Evolutionary conservation across 2,113 vertebrate genomes (phyloP).

Genomic region (Glaucomys volans): DNA sequence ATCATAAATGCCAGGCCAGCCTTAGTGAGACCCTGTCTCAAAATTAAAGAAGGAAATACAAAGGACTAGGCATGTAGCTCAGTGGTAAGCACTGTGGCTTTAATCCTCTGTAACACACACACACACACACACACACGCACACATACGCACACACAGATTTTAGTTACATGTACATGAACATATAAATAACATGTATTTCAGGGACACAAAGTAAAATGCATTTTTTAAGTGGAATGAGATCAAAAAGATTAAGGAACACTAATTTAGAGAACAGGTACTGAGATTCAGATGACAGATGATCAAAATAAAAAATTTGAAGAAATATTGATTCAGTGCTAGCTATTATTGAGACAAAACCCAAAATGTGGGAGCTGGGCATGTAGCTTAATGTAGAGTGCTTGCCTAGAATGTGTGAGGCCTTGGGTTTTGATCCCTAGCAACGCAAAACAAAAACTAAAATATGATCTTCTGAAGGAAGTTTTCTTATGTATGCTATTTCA

Average conservation of each 20-base stretch:
- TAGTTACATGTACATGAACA: neutral
- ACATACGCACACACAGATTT: too few relatives aligned
- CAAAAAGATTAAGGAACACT: neutral
- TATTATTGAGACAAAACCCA: neutral
- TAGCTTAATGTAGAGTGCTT: neutral
- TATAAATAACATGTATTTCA: neutral
- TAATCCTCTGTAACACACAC: too few relatives aligned
- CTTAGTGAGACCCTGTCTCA: neutral
- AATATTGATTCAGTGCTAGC: neutral
- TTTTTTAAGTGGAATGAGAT: neutral
- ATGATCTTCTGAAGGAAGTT: neutral
- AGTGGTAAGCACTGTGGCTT: neutral
- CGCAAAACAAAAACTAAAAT: neutral
- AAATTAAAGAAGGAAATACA: neutral
- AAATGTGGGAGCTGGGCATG: too few relatives aligned
- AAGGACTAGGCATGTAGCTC: neutral
- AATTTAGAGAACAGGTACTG: neutral
- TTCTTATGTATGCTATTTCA: slow-evolving; percentile 10
- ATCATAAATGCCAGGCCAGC: neutral
- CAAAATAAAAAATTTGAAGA: neutral
- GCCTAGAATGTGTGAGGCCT: neutral
- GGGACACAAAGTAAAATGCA: neutral
- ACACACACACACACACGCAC: too few relatives aligned
- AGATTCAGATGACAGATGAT: neutral
- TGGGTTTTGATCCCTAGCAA: neutral